A percentile compares a stretch with the other conserved stretches of the same genome.
Conservation (phyloP, 2,113 vertebrate genomes). For the Pavo muticus region DNA sequence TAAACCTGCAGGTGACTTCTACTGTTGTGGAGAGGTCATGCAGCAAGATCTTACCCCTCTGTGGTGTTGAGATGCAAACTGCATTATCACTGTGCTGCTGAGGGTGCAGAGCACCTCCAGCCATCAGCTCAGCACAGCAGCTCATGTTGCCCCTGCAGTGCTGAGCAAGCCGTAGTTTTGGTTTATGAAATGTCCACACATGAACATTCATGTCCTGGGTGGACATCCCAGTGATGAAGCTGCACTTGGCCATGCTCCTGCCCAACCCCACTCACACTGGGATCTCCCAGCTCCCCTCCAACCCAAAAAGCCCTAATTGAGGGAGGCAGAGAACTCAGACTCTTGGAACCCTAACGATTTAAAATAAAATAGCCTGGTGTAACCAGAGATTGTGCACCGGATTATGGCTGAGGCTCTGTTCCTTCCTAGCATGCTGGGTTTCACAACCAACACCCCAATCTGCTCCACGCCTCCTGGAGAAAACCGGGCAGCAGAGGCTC, state of each 20-base stretch:
- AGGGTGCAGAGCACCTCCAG: neutral
- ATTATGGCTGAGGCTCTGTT: neutral
- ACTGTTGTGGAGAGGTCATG: neutral
- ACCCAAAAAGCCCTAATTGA: neutral
- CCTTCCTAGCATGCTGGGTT: neutral
- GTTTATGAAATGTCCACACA: fast-evolving
- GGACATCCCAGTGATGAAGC: neutral
- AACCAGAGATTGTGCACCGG: fast-evolving
- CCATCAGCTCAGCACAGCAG: neutral
- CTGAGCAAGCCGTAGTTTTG: neutral
- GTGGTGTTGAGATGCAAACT: fast-evolving
- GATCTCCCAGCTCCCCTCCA: neutral
- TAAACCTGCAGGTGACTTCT: neutral
- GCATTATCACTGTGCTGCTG: fast-evolving
- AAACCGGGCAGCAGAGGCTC: neutral
- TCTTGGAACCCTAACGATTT: neutral
- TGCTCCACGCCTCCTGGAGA: conserved; percentile 14
- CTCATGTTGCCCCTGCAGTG: neutral
- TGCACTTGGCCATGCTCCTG: neutral
- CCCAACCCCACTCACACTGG: fast-evolving
- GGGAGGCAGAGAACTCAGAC: neutral
- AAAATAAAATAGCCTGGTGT: neutral
- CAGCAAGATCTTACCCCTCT: neutral
- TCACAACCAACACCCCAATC: neutral
- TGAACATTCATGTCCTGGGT: neutral